These are phyloP conservation scores for Dermatemys mawii DNA, from an alignment of 2,113 vertebrate species.

Conservation along the genomic window DNA sequence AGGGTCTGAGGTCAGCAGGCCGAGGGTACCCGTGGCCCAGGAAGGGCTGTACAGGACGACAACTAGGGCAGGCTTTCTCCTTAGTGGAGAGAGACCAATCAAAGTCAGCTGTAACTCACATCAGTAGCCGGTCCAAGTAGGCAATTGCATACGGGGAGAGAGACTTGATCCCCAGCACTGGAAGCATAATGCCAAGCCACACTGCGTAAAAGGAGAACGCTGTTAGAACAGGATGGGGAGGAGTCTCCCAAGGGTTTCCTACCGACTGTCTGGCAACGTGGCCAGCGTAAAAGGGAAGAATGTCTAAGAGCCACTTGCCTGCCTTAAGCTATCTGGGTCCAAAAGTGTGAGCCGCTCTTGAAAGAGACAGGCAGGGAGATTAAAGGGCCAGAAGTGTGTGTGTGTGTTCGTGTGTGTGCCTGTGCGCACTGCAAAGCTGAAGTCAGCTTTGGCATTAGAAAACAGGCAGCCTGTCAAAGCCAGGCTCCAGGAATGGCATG, in stretches of 20 bases:
- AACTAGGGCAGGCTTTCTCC: rapidly evolving
- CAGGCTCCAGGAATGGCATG: too few relatives aligned
- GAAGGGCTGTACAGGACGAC: rapidly evolving
- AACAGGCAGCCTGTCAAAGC: neutral
- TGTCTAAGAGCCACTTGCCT: neutral
- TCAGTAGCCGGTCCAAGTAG: constrained; percentile 92
- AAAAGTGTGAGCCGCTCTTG: neutral
- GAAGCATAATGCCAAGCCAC: constrained; percentile 96
- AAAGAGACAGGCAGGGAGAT: neutral
- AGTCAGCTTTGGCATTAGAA: neutral
- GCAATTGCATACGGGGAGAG: constrained; percentile 90
- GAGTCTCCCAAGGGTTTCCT: neutral
- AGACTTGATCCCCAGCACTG: constrained; percentile 92
- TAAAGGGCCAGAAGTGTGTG: neutral
- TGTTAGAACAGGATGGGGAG: neutral
- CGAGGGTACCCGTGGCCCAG: rapidly evolving
- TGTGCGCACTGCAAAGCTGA: neutral
- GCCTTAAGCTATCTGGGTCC: neutral
- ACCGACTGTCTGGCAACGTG: neutral
- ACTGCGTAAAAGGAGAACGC: constrained; percentile 76
- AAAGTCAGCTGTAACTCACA: constrained; percentile 78
- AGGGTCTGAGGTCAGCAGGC: rapidly evolving
- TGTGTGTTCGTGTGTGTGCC: too few relatives aligned
- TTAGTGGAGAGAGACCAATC: rapidly evolving
- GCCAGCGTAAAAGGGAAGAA: neutral